A percentile compares a stretch with the other conserved stretches of the same genome.
phyloP scores from a whole-genome alignment of 2,888 invertebrate genomes.

The Bembecia ichneumoniformis region DNA sequence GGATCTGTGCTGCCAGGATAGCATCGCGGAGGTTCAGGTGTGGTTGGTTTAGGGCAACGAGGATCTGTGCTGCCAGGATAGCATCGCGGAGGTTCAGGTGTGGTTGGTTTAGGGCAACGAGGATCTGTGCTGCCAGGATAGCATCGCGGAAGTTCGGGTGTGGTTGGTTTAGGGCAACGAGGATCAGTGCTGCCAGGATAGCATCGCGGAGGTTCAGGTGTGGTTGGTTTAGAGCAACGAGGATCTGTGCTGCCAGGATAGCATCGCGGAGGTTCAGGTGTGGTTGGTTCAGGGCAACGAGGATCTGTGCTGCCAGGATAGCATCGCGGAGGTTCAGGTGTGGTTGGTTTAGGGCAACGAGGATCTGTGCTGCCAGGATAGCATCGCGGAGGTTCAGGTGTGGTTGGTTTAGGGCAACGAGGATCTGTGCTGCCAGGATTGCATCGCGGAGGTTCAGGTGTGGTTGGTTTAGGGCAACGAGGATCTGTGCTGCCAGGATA shows the following conservation, averaged over 20 bases:
- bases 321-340: slow-evolving; percentile 13
- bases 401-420: slow-evolving; percentile 28
- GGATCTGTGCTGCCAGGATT: slow-evolving; percentile 36
- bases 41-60: slow-evolving; percentile 13
- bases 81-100: slow-evolving; percentile 14
- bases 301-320: slow-evolving; percentile 33
- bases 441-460: slow-evolving; percentile 25
- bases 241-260: slow-evolving; percentile 29
- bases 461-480: slow-evolving; percentile 25
- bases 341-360: slow-evolving; percentile 21
- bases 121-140: slow-evolving; percentile 24
- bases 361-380: slow-evolving; percentile 20
- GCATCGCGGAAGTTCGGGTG: slow-evolving; percentile 13
- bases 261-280: slow-evolving; percentile 14
- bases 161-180: slow-evolving; percentile 28
- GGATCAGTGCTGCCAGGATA: slow-evolving; percentile 24
- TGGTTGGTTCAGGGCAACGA: slow-evolving; percentile 20
- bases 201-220: slow-evolving; percentile 19
- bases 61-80: slow-evolving; percentile 30
- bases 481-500: slow-evolving; percentile 33
- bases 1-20: no score
- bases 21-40: background rate
- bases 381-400: slow-evolving; percentile 21
- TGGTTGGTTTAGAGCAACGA: slow-evolving; percentile 9
- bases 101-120: slow-evolving; percentile 19